A percentile compares a stretch with the other conserved stretches of the same genome.
phyloP scores from a whole-genome alignment of 2,113 vertebrate genomes.

The Zeus faber region DNA sequence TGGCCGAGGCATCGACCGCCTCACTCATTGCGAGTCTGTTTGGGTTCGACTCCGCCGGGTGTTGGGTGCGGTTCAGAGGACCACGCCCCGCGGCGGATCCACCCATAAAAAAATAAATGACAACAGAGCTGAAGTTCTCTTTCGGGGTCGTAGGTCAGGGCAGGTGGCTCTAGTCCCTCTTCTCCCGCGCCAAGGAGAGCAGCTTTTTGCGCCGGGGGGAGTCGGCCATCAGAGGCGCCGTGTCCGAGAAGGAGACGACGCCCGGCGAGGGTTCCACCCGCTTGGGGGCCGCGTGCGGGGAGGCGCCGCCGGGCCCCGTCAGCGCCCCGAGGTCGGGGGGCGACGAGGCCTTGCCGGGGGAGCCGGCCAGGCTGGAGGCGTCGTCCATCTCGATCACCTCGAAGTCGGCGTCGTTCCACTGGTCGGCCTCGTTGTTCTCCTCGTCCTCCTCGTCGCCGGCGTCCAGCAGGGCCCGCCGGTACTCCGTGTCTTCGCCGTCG shows the following conservation, averaged over 20 bases:
- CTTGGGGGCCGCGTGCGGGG: constrained; percentile 1
- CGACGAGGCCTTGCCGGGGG: constrained; percentile 32
- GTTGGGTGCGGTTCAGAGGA: no score
- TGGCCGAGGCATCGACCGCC: no score
- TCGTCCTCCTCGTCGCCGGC: constrained; percentile 69
- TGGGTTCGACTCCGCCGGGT: no score
- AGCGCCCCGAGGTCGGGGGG: background rate
- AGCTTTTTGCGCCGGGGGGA: constrained; percentile 59
- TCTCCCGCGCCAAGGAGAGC: constrained; percentile 64
- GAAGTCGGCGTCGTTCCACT: constrained; percentile 86
- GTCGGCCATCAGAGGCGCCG: constrained; percentile 18
- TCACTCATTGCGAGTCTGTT: no score
- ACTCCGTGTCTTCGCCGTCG: constrained; percentile 69
- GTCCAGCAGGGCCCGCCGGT: constrained; percentile 77
- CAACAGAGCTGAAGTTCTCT: no score
- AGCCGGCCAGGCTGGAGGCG: constrained; percentile 55
- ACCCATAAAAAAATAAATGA: no score
- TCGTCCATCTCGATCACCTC: constrained; percentile 88
- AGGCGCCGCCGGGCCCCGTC: background rate
- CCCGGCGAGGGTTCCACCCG: background rate
- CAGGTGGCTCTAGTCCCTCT: constrained; percentile 65
- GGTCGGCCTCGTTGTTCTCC: constrained; percentile 63
- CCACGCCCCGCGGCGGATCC: no score
- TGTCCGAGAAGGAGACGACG: constrained; percentile 11
- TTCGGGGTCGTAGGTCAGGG: background rate